Evolutionary conservation across 2,888 invertebrate species (phyloP), one percentile per base, ranked within the genome.

Genomic region (Hydriomena furcata): DNA sequence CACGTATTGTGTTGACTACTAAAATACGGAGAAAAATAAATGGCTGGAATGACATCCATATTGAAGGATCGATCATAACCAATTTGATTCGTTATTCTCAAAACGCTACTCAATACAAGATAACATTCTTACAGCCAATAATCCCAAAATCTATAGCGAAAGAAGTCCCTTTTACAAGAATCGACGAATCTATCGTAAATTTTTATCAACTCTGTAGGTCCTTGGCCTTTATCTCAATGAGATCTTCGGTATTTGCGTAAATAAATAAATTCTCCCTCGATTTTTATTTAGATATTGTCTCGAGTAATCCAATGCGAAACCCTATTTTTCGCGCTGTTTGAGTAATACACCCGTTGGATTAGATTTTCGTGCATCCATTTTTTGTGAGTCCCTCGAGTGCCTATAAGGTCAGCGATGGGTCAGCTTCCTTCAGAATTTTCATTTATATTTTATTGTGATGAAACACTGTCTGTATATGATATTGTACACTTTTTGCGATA

Each of bases 311-410:
- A 23, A 40, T 27, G 28, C 17, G 21, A 49, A 52, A 43, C 40
- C 55, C 45, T 55, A 58, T 60, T 55, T 52, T 55, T 45, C 37
- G 41, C 36, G 28, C 40, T 36, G 54, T 55, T 54, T 54, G 35
- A 49, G 34, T 53, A 34, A 55, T 42, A 37, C 36, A 43, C 37
- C 12, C 49, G 37, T 47, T 27, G 27, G 30, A 48, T 53, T 52
- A 49, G 44, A 52, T 35, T 55, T 52, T 54, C 48, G 52, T 54
- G 53, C 55, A 60, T 53, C 40, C 45, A 46, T 42, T 51, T 50
- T 49, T 52, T 46, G 25, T 25, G 12, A 24, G 10, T 31, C 51
- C 38, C 40, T 31, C 21, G 34, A 36, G 52, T 17, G 4, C 4
- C 2, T 17, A 17, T 17, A 47, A 52, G 54, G 57, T 43, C 50